These are phyloP conservation scores for Caranx melampygus DNA, from an alignment of 2,113 vertebrate species.

Conservation along the genomic window DNA sequence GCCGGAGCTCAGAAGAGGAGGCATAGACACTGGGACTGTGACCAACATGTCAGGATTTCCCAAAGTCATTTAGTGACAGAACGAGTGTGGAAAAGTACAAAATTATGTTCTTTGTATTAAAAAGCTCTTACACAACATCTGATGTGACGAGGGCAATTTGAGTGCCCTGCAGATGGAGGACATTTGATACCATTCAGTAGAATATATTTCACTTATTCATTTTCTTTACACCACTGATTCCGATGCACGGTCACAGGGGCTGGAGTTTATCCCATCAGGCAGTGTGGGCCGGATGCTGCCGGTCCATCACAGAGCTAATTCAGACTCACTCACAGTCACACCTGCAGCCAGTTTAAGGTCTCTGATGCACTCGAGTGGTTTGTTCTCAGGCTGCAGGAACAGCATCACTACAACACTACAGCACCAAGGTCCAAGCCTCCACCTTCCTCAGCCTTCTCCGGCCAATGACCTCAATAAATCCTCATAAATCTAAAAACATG, in stretches of 20 bases:
- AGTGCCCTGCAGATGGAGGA: too few species aligned
- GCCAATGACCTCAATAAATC: too few species aligned
- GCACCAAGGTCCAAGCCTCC: too few species aligned
- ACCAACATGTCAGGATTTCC: not conserved
- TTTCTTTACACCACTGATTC: not conserved
- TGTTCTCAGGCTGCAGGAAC: too few species aligned
- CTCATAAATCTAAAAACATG: too few species aligned
- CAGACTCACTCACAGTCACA: not conserved
- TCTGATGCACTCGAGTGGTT: not conserved
- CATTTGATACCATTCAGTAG: too few species aligned
- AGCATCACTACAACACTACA: too few species aligned
- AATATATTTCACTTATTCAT: too few species aligned
- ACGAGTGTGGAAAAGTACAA: not conserved
- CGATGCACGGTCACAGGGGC: not conserved
- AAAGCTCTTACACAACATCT: not conserved
- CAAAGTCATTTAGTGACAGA: not conserved
- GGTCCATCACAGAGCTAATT: constrained; percentile 8
- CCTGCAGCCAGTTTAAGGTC: not conserved
- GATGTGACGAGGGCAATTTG: not conserved
- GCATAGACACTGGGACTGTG: not conserved
- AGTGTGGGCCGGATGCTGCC: not conserved
- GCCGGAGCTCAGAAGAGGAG: not conserved
- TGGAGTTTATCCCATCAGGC: not conserved
- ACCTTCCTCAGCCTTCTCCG: too few species aligned
- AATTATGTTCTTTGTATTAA: not conserved